A percentile compares a stretch with the other conserved stretches of the same genome.
Evolutionary conservation across 2,797 vertebrate genomes (phyloP).

Genomic region (Diceros bicornis): DNA sequence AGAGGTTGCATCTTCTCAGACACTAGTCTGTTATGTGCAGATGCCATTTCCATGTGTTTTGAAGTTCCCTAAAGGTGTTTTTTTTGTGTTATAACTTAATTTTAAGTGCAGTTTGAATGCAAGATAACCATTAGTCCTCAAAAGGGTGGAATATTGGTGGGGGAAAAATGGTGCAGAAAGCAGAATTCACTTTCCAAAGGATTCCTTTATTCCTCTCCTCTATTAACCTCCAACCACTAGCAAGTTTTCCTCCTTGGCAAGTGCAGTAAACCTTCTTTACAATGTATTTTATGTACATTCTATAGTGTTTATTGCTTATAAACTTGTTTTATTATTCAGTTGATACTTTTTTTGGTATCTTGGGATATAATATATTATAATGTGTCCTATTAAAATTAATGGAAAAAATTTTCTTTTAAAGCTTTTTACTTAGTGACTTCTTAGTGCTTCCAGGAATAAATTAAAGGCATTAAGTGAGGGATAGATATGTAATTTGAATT

Average conservation of each 20-base stretch:
- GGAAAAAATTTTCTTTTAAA: background rate
- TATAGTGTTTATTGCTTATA: background rate
- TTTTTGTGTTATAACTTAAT: background rate
- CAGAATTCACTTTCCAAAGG: slow-evolving; percentile 18
- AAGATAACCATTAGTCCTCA: background rate
- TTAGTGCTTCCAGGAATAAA: slow-evolving; percentile 14
- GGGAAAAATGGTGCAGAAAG: background rate
- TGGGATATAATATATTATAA: background rate
- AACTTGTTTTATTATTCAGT: background rate
- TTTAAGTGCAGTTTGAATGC: slow-evolving; percentile 25
- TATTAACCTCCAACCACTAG: background rate
- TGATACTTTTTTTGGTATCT: background rate
- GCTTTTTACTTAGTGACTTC: slow-evolving; percentile 1
- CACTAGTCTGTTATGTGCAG: background rate
- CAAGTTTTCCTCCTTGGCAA: background rate
- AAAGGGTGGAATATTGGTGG: slow-evolving; percentile 13
- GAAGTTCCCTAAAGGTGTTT: background rate
- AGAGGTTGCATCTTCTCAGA: background rate
- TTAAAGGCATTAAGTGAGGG: background rate
- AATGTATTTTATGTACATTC: background rate
- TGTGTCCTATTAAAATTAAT: slow-evolving; percentile 1
- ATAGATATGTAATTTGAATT: slow-evolving; percentile 2
- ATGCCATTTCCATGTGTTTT: slow-evolving; percentile 1
- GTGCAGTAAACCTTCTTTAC: background rate
- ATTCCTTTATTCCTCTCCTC: background rate